Evolutionary conservation across 2,888 invertebrate species (phyloP).

Genomic region (Ornithoptera priamus): DNA sequence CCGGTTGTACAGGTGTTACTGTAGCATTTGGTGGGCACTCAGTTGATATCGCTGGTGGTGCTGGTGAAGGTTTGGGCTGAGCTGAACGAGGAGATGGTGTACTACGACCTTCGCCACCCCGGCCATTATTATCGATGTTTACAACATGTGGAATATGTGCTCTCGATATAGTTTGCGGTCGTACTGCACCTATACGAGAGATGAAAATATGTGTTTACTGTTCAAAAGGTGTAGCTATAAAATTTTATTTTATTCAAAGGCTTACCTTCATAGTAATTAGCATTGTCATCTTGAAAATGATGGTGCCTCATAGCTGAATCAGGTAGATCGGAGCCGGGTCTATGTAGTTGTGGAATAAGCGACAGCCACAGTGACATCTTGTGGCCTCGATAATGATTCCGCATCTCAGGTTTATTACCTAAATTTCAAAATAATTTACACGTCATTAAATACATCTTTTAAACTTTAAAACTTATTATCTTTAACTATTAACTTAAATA

Average conservation of each 20-base stretch:
- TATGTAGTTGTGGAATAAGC: constrained; percentile 92
- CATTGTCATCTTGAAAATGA: constrained; percentile 90
- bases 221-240: background rate
- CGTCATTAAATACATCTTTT: constrained; percentile 33
- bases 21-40: constrained; percentile 86
- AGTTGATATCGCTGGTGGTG: constrained; percentile 80
- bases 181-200: constrained; percentile 82
- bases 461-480: background rate
- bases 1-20: constrained; percentile 70
- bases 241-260: background rate
- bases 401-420: constrained; percentile 88
- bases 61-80: constrained; percentile 62
- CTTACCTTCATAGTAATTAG: constrained; percentile 89
- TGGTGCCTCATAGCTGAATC: constrained; percentile 93
- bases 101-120: constrained; percentile 51
- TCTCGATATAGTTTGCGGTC: constrained; percentile 86
- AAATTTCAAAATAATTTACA: constrained; percentile 33
- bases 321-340: constrained; percentile 86
- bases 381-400: constrained; percentile 95
- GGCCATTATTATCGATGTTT: constrained; percentile 53
- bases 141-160: constrained; percentile 82
- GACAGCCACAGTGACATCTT: constrained; percentile 96
- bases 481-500: background rate
- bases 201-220: constrained; percentile 14
- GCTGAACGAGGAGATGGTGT: constrained; percentile 73